These are phyloP conservation scores for Microchrysa polita DNA, from an alignment of 2,888 invertebrate species.

Conservation along the genomic window DNA sequence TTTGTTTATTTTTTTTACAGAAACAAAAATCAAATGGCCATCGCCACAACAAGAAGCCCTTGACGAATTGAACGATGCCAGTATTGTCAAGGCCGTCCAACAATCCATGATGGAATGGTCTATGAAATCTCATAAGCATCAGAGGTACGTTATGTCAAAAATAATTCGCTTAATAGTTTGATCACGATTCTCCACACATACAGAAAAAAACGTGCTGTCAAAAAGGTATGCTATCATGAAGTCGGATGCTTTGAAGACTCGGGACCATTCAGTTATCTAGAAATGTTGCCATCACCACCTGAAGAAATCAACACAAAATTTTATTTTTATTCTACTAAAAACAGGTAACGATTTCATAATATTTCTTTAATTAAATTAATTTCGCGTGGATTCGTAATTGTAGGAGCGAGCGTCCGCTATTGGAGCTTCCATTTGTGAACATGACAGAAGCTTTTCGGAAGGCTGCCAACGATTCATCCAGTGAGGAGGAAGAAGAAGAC, in stretches of 20 bases:
- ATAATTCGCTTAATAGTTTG: no score
- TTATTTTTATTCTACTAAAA: constrained; percentile 76
- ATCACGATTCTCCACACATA: no score
- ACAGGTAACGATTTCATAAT: constrained; percentile 68
- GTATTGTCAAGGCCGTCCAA: constrained; percentile 77
- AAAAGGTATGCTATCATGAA: constrained; percentile 86
- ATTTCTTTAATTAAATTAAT: no score
- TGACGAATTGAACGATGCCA: constrained; percentile 71
- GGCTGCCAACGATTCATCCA: constrained; percentile 54
- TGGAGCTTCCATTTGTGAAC: constrained; percentile 78
- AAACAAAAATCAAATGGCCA: constrained; percentile 59
- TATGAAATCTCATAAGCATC: constrained; percentile 65
- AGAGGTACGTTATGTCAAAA: constrained; percentile 66
- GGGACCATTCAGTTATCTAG: constrained; percentile 89
- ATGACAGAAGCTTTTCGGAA: constrained; percentile 73
- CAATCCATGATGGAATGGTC: constrained; percentile 77
- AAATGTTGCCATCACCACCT: constrained; percentile 86
- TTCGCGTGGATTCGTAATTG: constrained; percentile 43
- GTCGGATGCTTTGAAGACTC: constrained; percentile 93
- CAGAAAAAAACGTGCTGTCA: constrained; percentile 80
- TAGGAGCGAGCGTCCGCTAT: constrained; percentile 72
- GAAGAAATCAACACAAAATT: constrained; percentile 89
- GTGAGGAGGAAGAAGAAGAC: constrained; percentile 46
- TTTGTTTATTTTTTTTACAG: constrained; percentile 37
- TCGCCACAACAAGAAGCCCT: constrained; percentile 72